Conservation (phyloP, 2,888 invertebrate genomes). For the Blera fallax region DNA sequence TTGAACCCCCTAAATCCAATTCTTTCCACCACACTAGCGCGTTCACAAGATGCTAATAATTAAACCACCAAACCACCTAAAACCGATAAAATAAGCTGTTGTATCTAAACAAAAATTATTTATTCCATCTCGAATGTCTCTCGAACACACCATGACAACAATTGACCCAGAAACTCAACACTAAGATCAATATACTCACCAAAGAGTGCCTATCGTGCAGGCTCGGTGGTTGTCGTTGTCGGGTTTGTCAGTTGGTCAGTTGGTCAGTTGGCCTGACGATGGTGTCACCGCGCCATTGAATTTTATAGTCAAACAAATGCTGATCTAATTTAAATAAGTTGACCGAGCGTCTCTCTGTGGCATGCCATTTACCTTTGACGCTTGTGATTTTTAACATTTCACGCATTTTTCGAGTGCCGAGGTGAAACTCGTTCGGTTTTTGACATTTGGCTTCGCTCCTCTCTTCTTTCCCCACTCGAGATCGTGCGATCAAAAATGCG, state of each 20-base stretch:
- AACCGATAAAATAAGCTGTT: conserved; percentile 11
- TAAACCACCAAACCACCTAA: conserved; percentile 1
- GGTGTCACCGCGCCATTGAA: conserved; percentile 9
- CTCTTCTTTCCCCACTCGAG: neutral
- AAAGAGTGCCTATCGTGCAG: neutral
- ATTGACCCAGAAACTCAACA: conserved; percentile 40
- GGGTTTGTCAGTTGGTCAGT: neutral
- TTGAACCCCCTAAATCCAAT: neutral
- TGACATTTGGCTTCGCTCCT: conserved; percentile 40
- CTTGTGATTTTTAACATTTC: neutral
- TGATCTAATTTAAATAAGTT: conserved; percentile 29
- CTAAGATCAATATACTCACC: neutral
- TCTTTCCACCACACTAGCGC: neutral
- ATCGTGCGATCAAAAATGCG: neutral
- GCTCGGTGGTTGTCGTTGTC: too few species aligned
- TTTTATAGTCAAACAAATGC: neutral
- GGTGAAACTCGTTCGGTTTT: conserved; percentile 45
- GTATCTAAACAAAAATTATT: conserved; percentile 16
- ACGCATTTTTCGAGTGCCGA: conserved; percentile 23
- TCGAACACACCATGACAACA: conserved; percentile 28
- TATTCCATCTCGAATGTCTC: conserved; percentile 28
- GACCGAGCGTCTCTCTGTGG: neutral
- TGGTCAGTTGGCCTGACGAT: neutral
- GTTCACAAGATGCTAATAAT: conserved; percentile 4
- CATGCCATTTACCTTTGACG: neutral